Base-by-base conservation (phyloP, 1,140 invertebrate genomes). In the Drosophila melanica region DNA sequence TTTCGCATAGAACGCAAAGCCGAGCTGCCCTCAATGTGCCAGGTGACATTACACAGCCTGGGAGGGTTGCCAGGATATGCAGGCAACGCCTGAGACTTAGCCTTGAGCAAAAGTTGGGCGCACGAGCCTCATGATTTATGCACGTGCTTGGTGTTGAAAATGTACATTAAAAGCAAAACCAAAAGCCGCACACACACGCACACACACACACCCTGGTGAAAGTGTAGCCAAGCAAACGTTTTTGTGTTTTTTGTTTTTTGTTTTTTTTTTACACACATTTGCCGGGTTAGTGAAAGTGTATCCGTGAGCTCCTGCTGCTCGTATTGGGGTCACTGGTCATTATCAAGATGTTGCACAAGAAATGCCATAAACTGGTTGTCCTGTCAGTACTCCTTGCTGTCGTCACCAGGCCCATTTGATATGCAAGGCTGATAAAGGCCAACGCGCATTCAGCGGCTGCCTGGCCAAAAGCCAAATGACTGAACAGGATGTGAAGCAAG, bases 71-170 rank as follows among this genome's bases (percentile, higher is more conserved):
- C n/a, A 35, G 37, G 55, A 60, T 67, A 55, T 55, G 41, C 53
- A 51, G 67, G 45, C 67, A 27, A 48, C 12, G 54, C n/a, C n/a
- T 14, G 42, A 18, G 35, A 72, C 66, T 84, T 84, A 87, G 84
- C 84, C 84, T 87, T 87, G 84, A 87, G 84, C 73, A 68, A 80
- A 79, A 86, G 81, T 79, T 74, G 82, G 69, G 78, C 55, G n/a
- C 57, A 65, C 42, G 65, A 39, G 60, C 57, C 50, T 76, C 62
- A 84, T 87, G 84, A 87, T 89, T 87, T 87, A 87, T 87, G 84
- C 84, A 89, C 68, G 84, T 89, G 84, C 89, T 87, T 84, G 84
- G 84, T 87, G 84, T 87, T 79, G 89, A 87, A 87, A 87, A 82
- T 87, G 54, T 73, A 68, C 76, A 87, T 87, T 87, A 89, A 89